These are phyloP conservation scores for Gasteruption jaculator DNA, from an alignment of 2,888 invertebrate species.

Conservation along the genomic window DNA sequence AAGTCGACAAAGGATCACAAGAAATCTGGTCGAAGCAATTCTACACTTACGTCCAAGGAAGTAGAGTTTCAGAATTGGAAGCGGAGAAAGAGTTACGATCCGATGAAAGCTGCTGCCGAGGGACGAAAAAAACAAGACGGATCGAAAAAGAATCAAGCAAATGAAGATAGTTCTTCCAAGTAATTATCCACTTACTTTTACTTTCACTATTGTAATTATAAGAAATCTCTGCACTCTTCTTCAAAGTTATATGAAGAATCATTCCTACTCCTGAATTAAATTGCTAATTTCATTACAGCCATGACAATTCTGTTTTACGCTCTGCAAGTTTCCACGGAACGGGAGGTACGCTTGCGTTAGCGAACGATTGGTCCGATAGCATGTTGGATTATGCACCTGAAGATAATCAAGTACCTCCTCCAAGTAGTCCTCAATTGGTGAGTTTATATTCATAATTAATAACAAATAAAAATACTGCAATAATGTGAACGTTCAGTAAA, in stretches of 20 bases:
- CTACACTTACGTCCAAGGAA: conserved; percentile 72
- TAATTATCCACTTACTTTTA: conserved; percentile 23
- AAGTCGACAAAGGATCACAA: conserved; percentile 48
- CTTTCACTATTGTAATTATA: too few species aligned
- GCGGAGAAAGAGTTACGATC: conserved; percentile 91
- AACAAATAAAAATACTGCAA: background rate
- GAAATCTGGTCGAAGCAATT: conserved; percentile 63
- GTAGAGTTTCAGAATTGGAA: conserved; percentile 94
- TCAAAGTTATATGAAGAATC: background rate
- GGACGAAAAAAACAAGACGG: conserved; percentile 61
- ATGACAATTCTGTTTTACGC: conserved; percentile 47
- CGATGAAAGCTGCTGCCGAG: conserved; percentile 88
- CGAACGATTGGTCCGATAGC: conserved; percentile 42
- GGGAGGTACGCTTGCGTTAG: conserved; percentile 36
- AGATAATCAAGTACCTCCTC: conserved; percentile 35
- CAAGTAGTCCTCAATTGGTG: conserved; percentile 39
- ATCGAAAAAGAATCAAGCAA: conserved; percentile 39
- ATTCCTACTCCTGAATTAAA: background rate
- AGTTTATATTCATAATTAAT: conserved; percentile 5
- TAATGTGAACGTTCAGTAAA: background rate
- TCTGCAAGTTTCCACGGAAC: conserved; percentile 55
- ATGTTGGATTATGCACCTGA: conserved; percentile 29
- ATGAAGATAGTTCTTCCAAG: conserved; percentile 40
- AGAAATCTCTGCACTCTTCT: background rate
- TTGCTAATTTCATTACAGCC: conserved; percentile 23